Evolutionary conservation across 2,797 vertebrate species (phyloP), one percentile per base, ranked within the genome.

Genomic region (Sus cebifrons): DNA sequence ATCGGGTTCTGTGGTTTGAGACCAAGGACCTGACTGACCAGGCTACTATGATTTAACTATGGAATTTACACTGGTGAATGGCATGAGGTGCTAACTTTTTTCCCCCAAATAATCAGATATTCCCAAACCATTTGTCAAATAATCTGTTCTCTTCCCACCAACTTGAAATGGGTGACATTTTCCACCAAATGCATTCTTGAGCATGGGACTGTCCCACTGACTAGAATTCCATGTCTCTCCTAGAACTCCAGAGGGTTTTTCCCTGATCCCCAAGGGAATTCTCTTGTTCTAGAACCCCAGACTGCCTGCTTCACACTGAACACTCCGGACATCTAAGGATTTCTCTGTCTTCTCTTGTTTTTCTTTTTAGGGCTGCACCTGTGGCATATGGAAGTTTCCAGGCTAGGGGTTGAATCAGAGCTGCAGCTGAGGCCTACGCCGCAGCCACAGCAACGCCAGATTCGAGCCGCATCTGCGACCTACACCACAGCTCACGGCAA

Each of bases 271-370:
- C 52, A 94, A 84, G 44, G 6, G 65, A 88, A 85, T 44, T 65
- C 62, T 93, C 56, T n/a, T 74, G 73, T 92, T 90, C 62, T 83
- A 92, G 85, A 96, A 87, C 75, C 44, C 21, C 40, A 84, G 70
- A 32, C 64, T 64, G 27, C 36, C 58, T 86, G 65, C 79, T 75
- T 82, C 49, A 89, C 78, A 58, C 20, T 14, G 11, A 96, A 36
- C 25, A 27, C 62, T 95, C 64, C 73, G 40, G 32, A 56, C 54
- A 89, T 17, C 20, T 88, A 92, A 74, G 29, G 64, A 62, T 44
- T 62, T 86, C 58, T 52, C 8, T 58, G 6, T 64, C 44, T 49
- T 49, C 44, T 49, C 44, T 49, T 49, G 6, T 49, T 49, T 49
- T 49, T 49, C 44, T 49, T 49, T 49, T 49, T 49, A 49, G 44